Evolutionary conservation across 2,797 vertebrate genomes (phyloP), one percentile per base, ranked within the genome.

Genomic region (Xerus rutilus): DNA sequence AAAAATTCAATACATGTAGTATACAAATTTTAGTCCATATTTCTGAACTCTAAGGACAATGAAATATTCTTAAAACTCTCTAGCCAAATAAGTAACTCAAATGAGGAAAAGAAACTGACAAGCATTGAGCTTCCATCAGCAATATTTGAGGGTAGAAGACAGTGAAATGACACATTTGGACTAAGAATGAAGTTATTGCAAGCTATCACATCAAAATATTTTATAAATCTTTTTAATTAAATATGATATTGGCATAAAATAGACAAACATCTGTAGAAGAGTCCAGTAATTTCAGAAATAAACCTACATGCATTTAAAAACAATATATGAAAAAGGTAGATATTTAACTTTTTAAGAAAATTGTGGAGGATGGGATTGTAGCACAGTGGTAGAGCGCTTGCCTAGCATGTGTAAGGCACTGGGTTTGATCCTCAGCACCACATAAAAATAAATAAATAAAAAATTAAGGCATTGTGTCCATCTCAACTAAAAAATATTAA

Each of bases 41-140:
- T 77, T 87, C 69, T 72, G 28, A 86, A 90, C 21, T 72, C 39
- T 17, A 91, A 30, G 47, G 32, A 67, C 70, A 93, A 89, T 86
- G 21, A 67, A 30, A 91, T 2, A 47, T 72, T 65, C 57, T 67
- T 70, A 76, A 90, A 82, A 70, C 8, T 43, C 65, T 32, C 32
- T 78, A 72, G 18, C 12, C 69, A 12, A 87, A 5, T 6, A 93
- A 82, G 30, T 91, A 78, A 73, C 69, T 67, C 6, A 49, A 13
- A 28, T 77, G 45, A 30, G 57, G 25, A 72, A 52, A 73, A 87
- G 35, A 78, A 45, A 57, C 11, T 28, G 12, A 73, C 2, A 82
- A 69, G 25, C 14, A 54, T 23, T 30, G 20, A 14, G 20, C 11
- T 54, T 90, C 65, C 6, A 35, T 94, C 43, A 72, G 39, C 5